Conservation (phyloP, 2,113 vertebrate species). For the Protobothrops flavoviridis region DNA sequence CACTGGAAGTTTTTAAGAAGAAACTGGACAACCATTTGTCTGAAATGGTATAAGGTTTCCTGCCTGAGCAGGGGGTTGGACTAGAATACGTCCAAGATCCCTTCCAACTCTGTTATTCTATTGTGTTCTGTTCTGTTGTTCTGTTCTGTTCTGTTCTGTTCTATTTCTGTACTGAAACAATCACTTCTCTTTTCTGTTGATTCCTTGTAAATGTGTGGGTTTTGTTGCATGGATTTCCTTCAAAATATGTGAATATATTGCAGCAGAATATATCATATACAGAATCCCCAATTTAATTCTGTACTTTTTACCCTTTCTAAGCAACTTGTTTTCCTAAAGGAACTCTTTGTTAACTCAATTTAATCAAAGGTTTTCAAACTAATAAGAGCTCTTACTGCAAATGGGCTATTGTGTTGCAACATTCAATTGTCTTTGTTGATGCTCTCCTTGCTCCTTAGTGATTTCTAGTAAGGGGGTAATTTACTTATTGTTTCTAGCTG, state of each 20-base stretch:
- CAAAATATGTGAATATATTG: neutral
- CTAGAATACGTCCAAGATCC: too few species aligned
- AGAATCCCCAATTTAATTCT: neutral
- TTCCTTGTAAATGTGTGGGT: neutral
- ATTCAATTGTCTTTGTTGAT: slow-evolving; percentile 38
- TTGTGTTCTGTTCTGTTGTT: too few species aligned
- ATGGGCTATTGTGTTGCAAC: neutral
- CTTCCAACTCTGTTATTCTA: too few species aligned
- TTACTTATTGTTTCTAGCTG: slow-evolving; percentile 35
- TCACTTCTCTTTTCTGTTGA: neutral
- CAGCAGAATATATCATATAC: neutral
- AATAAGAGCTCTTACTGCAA: slow-evolving; percentile 32
- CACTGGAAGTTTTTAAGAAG: too few species aligned
- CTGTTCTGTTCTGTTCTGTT: too few species aligned
- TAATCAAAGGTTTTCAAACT: slow-evolving; percentile 47
- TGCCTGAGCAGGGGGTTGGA: too few species aligned
- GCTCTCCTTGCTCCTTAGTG: slow-evolving; percentile 21
- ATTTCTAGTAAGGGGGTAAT: slow-evolving; percentile 40
- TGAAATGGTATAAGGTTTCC: too few species aligned
- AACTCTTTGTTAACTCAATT: slow-evolving; percentile 25
- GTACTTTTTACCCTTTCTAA: neutral
- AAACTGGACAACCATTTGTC: too few species aligned
- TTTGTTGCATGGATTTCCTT: neutral
- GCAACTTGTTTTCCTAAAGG: slow-evolving; percentile 27
- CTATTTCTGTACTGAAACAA: neutral